phyloP scores from a whole-genome alignment of 1,140 invertebrate species.

The Manduca sexta region DNA sequence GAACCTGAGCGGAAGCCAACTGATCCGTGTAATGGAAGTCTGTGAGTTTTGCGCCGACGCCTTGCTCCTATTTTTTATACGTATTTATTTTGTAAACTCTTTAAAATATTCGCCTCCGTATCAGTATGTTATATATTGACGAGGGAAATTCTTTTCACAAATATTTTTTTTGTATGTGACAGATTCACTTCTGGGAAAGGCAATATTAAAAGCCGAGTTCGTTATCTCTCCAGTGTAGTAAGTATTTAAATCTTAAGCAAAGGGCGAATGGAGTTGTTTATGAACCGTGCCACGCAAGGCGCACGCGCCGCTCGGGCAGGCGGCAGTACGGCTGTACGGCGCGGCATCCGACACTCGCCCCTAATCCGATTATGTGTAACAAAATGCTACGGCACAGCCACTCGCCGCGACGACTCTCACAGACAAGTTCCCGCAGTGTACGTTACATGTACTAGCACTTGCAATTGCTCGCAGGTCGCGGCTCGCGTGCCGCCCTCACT shows the following conservation, averaged over 20 bases:
- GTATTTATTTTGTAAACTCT: conserved; percentile 33
- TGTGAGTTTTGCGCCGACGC: conserved; percentile 36
- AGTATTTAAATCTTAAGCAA: conserved; percentile 32
- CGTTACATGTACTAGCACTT: conserved; percentile 17
- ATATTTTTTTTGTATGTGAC: too few species aligned
- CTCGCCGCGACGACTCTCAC: conserved; percentile 30
- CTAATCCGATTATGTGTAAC: conserved; percentile 67
- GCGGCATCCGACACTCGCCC: conserved; percentile 30
- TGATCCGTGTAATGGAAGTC: conserved; percentile 64
- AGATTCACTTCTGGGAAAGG: neutral
- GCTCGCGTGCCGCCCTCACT: too few species aligned
- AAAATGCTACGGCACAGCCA: conserved; percentile 54
- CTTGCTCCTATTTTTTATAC: conserved; percentile 23
- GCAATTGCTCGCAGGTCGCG: conserved; percentile 8
- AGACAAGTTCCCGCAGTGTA: conserved; percentile 25
- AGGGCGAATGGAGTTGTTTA: conserved; percentile 40
- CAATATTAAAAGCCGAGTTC: conserved; percentile 1
- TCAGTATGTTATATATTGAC: neutral
- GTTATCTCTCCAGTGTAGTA: conserved; percentile 18
- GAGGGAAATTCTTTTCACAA: too few species aligned
- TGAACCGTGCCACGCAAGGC: conserved; percentile 50
- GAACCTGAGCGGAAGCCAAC: conserved; percentile 49
- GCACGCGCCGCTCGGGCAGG: conserved; percentile 33
- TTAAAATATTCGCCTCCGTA: neutral
- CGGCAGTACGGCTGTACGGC: too few species aligned